A percentile compares a stretch with the other conserved stretches of the same genome.
Conservation (phyloP, 2,888 invertebrate species). For the Mythimna impura region DNA sequence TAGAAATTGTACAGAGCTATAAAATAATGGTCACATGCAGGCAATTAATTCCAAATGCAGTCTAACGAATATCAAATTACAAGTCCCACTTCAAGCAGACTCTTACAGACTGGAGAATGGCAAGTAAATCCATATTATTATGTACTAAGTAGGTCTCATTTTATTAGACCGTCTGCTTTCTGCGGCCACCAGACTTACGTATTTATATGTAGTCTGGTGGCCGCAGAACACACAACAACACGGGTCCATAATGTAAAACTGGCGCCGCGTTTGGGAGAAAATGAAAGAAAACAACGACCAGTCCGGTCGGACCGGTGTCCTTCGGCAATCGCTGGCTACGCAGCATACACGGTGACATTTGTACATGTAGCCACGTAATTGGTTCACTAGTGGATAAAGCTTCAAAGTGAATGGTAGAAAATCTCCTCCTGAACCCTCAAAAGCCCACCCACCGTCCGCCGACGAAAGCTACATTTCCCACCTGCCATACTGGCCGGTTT, state of each 20-base stretch:
- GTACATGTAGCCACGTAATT: constrained; percentile 16
- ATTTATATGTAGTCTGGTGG: constrained; percentile 24
- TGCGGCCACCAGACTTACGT: background rate
- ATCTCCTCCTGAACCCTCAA: background rate
- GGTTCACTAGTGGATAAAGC: background rate
- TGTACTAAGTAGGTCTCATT: constrained; percentile 16
- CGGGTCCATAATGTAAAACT: constrained; percentile 30
- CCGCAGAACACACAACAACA: too few relatives aligned
- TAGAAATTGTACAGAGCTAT: constrained; percentile 7
- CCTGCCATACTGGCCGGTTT: constrained; percentile 6
- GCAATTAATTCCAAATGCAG: constrained; percentile 6
- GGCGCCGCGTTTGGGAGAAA: constrained; percentile 24
- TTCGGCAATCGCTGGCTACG: constrained; percentile 6
- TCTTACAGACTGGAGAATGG: background rate
- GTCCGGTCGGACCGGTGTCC: constrained; percentile 45
- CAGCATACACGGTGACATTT: constrained; percentile 21
- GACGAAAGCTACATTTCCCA: background rate
- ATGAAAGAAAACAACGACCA: constrained; percentile 35
- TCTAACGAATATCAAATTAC: constrained; percentile 32
- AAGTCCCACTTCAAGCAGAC: constrained; percentile 4
- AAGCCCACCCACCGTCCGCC: constrained; percentile 1
- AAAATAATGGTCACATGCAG: constrained; percentile 25
- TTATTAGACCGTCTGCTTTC: constrained; percentile 12
- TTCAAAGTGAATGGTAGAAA: background rate
- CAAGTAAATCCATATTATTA: constrained; percentile 12